phyloP scores from a whole-genome alignment of 2,888 invertebrate species.

The Pachymerium ferrugineum region DNA sequence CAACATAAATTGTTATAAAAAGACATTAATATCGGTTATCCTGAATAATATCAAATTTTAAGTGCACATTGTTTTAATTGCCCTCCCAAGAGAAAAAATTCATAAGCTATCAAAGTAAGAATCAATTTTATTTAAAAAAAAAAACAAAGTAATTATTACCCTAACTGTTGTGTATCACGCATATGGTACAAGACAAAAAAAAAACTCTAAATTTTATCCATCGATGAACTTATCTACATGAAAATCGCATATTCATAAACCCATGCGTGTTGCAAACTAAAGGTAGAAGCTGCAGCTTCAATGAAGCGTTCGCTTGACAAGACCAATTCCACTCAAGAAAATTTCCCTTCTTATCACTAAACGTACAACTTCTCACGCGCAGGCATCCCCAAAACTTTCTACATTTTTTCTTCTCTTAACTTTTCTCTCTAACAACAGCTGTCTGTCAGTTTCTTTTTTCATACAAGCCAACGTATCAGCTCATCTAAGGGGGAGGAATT shows the following conservation, averaged over 20 bases:
- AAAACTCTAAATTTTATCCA: too few relatives aligned
- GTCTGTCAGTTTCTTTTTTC: neutral
- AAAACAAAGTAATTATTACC: too few relatives aligned
- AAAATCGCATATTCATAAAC: constrained; percentile 18
- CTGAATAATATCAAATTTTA: too few relatives aligned
- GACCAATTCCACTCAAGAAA: neutral
- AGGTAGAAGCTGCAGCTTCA: neutral
- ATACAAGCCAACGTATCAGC: neutral
- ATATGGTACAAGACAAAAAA: too few relatives aligned
- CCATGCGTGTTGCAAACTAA: neutral
- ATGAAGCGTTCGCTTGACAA: constrained; percentile 3
- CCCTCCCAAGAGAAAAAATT: too few relatives aligned
- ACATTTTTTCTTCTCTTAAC: neutral
- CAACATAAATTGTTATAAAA: too few relatives aligned
- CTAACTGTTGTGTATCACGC: too few relatives aligned
- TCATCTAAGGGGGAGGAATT: neutral
- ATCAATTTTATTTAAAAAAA: too few relatives aligned
- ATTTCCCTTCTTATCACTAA: neutral
- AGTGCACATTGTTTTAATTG: too few relatives aligned
- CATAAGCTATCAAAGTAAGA: too few relatives aligned
- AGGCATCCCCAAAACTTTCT: neutral
- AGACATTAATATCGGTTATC: too few relatives aligned
- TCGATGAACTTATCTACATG: constrained; percentile 13
- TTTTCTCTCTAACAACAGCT: neutral
- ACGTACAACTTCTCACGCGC: neutral